Percentiles rank a stretch among this genome's conserved stretches.
Evolutionary conservation across 2,797 vertebrate genomes (phyloP).

Genomic region (Rachycentron canadum): DNA sequence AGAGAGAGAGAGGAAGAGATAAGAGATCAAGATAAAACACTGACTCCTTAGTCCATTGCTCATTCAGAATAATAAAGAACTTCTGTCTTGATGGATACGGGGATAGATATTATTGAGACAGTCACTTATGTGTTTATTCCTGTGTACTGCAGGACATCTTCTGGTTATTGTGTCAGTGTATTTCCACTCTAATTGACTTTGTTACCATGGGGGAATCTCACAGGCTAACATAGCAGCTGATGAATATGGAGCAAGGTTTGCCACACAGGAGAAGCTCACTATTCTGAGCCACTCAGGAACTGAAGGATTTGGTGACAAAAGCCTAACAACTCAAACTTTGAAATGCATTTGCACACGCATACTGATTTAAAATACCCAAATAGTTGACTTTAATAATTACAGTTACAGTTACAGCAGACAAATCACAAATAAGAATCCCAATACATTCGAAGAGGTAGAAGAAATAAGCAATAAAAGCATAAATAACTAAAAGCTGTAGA

Average conservation of each 20-base stretch:
- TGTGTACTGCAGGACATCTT: constrained; percentile 42
- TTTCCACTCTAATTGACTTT: constrained; percentile 69
- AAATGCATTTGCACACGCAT: not conserved
- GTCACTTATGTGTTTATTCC: constrained; percentile 38
- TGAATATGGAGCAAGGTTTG: constrained; percentile 64
- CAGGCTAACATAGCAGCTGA: constrained; percentile 51
- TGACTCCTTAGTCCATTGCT: constrained; percentile 43
- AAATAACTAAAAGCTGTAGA: too few relatives aligned
- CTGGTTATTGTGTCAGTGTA: constrained; percentile 67
- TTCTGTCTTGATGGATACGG: constrained; percentile 26
- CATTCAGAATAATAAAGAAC: constrained; percentile 44
- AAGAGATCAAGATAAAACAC: constrained; percentile 50
- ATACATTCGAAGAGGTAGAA: not conserved
- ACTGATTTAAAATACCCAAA: not conserved
- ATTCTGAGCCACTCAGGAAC: constrained; percentile 23
- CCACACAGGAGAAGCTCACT: constrained; percentile 38
- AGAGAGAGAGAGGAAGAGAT: constrained; percentile 24
- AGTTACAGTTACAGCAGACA: not conserved
- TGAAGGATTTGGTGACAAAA: constrained; percentile 20
- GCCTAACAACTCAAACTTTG: constrained; percentile 1
- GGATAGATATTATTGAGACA: constrained; percentile 19
- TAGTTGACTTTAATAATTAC: not conserved
- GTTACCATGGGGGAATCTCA: constrained; percentile 63
- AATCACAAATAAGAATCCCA: not conserved
- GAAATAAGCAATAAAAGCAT: not conserved